Evolutionary conservation across 2,888 invertebrate species (phyloP), one percentile per base, ranked within the genome.

Genomic region (Aproaerema taeniolella): DNA sequence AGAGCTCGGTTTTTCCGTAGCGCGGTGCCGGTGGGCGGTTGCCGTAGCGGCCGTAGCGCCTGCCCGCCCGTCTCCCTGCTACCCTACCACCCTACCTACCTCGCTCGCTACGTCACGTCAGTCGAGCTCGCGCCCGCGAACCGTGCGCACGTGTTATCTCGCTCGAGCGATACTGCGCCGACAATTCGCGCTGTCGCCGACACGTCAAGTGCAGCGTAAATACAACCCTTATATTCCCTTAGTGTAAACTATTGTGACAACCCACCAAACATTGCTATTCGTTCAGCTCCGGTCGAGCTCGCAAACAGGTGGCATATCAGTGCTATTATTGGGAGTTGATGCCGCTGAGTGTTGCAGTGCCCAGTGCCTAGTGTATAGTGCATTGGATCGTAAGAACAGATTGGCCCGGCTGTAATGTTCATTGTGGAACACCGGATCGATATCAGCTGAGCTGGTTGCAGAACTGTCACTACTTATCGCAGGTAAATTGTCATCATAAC

Each of bases 101-200:
- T 48, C 59, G 49, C 54, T 50, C 57, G n/a, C 69, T 71, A 74
- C 77, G 78, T 81, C 82, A 74, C 77, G 78, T 81, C 82, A 81
- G 82, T 82, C 51, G 68, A 67, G 67, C 68, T 66, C 72, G 69
- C 50, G 55, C 58, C 54, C 47, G 47, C 64, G 53, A 42, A 46
- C 45, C 12, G 55, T 42, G 20, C 50, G 67, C 50, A 69, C 71
- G 74, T 54, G 45, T 16, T 10, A n/a, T 1, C 8, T 8, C 32
- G 20, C 36, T 39, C 39, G 34, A 31, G 28, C 15, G 16, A 8
- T 20, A 28, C 38, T 43, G 24, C 47, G 48, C 47, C 51, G 45
- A 24, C 49, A 51, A 52, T 57, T 59, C 55, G 54, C 55, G 50
- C 57, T 60, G 61, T 58, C 54, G 55, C 7, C 28, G 55, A 24